These are phyloP conservation scores for Stomorhina lunata DNA, from an alignment of 2,888 invertebrate species.

Conservation along the genomic window DNA sequence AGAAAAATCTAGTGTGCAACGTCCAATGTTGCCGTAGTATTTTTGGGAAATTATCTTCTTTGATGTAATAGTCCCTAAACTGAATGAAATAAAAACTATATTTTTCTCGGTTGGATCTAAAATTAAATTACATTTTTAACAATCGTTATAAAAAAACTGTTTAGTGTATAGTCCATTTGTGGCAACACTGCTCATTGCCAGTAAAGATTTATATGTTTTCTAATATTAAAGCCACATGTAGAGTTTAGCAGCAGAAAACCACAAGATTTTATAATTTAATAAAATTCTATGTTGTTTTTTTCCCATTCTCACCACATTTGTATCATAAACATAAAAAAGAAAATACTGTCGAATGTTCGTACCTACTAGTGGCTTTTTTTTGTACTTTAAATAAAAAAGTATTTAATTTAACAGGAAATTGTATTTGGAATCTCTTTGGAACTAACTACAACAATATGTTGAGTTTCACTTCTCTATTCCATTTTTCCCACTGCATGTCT, in stretches of 20 bases:
- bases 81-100: no score
- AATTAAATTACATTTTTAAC: no score
- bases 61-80: no score
- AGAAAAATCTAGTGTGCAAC: no score
- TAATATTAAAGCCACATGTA: constrained; percentile 63
- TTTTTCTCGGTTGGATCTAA: no score
- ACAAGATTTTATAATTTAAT: constrained; percentile 62
- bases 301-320: background rate
- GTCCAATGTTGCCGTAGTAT: no score
- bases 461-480: background rate
- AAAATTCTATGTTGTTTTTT: constrained; percentile 23
- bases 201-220: constrained; percentile 57
- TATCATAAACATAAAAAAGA: background rate
- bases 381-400: constrained; percentile 19
- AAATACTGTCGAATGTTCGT: background rate
- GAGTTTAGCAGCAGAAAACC: constrained; percentile 48
- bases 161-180: background rate
- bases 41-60: no score
- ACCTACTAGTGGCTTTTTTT: background rate
- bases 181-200: background rate
- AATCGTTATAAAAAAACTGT: no score
- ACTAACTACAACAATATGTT: constrained; percentile 24
- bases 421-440: constrained; percentile 49
- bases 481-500: background rate
- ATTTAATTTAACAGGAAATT: constrained; percentile 59